Percentiles rank a stretch among this genome's conserved stretches.
phyloP scores from a whole-genome alignment of 2,888 invertebrate genomes.

The Apamea monoglypha region DNA sequence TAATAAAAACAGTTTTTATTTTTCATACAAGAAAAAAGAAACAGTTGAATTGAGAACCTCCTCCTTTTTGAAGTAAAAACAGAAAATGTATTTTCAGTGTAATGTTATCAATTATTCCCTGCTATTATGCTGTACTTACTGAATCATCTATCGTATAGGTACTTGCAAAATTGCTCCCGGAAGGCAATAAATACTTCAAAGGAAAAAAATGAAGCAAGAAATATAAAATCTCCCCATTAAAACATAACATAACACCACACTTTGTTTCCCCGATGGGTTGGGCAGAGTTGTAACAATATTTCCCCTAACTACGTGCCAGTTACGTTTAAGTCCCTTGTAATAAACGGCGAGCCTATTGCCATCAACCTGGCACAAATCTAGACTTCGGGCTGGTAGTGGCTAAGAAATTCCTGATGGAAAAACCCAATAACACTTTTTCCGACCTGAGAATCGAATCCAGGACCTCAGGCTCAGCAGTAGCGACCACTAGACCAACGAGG shows the following conservation, averaged over 20 bases:
- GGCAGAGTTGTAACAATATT: background rate
- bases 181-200: background rate
- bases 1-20: too few species aligned
- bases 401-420: too few species aligned
- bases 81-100: background rate
- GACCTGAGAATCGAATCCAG: too few species aligned
- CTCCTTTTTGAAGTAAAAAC: background rate
- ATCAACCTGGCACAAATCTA: too few species aligned
- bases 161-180: background rate
- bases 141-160: background rate
- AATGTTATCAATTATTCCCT: background rate
- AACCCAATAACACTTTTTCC: too few species aligned
- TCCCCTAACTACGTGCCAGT: too few species aligned
- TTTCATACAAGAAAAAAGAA: too few species aligned
- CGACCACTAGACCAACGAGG: too few species aligned
- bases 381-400: too few species aligned
- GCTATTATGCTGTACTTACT: background rate
- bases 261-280: background rate
- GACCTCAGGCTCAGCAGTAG: too few species aligned
- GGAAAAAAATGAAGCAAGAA: slow-evolving; percentile 1
- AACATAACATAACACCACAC: background rate
- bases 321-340: too few species aligned
- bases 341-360: too few species aligned
- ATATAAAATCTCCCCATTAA: background rate
- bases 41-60: background rate